Evolutionary conservation across 2,888 invertebrate genomes (phyloP), one percentile per base, ranked within the genome.

Genomic region (Aporophyla lueneburgensis): DNA sequence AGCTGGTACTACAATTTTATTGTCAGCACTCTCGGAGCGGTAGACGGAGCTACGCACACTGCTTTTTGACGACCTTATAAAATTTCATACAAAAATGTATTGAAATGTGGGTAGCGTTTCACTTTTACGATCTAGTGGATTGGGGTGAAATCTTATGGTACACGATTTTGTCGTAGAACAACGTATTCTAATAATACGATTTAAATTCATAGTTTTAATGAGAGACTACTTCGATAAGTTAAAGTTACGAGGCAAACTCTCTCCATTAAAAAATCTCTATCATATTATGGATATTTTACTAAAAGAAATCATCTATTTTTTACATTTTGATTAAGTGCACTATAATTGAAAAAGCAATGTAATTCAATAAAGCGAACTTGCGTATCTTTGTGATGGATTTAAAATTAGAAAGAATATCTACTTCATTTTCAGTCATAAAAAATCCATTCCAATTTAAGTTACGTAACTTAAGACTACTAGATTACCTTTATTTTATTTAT

Each of bases 51-150:
- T 74, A 74, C 76, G 69, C 77, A 81, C 69, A 68, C 54, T 62
- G 76, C 51, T 71, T 85, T 86, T 83, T 85, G 76, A 87, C 74
- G 74, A 80, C 80, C 80, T 80, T 74, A 85, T 87, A 85, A 87
- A 80, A 80, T 76, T 72, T 68, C 69, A 80, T 74, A 66, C 74
- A 83, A 78, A 74, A 74, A 80, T 70, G 72, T 83, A 83, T 85
- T 73, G 78, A 70, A 84, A 78, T 65, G 61, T 65, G 21, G 33
- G 21, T 14, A 51, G 58, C 61, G 69, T 63, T 78, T 49, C 27
- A 5, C 49, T 81, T 76, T 86, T 80, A 87, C 43, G 82, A 81
- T 54, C 61, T 51, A 40, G 62, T 51, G 71, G 24, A 53, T 79
- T 71, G 58, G 40, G 53, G 59, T 53, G 58, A 33, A 43, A 33